Evolutionary conservation across 2,888 invertebrate species (phyloP), one percentile per base, ranked within the genome.

Genomic region (Spialia ferax): DNA sequence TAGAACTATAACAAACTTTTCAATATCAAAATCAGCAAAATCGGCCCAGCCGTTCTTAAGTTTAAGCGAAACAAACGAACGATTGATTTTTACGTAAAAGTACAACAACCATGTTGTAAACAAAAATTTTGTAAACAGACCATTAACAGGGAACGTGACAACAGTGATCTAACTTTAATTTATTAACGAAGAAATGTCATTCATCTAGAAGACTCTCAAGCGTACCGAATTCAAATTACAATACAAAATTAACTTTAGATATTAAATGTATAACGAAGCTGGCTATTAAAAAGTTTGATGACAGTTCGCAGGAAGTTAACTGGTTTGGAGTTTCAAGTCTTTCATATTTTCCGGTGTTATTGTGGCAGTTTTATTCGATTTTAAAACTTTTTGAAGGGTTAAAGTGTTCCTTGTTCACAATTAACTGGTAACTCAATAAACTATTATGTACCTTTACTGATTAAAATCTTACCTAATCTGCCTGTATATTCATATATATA

Each of bases 231-330:
- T 32, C 32, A 32, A 61, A 32, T 29, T 6, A 61, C 35, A 50
- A 64, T 38, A 57, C 57, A 57, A 50, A 64, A 50, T 64, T 35
- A 57, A 57, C 20, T 61, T 61, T 35, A 18, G 8, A 50, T 50
- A 54, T 63, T 32, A 63, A 63, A 61, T 61, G 15, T 56, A 50
- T 52, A 65, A 52, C 59, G 59, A 52, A 65, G 56, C 50, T 29
- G 50, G 50, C 38, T 59, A 65, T 65, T 59, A 65, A 65, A 65
- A 65, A 65, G 65, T 65, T 59, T 38, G 50, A 65, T 65, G 59
- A 65, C 38, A 59, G 6, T 59, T 57, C 45, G 26, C 57, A 65
- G 50, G 26, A 59, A 57, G 50, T 57, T 65, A 32, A 29, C 48
- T 18, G 48, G 11, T 18, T 48, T 10, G 2, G 45, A 63, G 64